phyloP scores from a whole-genome alignment of 2,113 vertebrate species.

The Alouatta palliata region DNA sequence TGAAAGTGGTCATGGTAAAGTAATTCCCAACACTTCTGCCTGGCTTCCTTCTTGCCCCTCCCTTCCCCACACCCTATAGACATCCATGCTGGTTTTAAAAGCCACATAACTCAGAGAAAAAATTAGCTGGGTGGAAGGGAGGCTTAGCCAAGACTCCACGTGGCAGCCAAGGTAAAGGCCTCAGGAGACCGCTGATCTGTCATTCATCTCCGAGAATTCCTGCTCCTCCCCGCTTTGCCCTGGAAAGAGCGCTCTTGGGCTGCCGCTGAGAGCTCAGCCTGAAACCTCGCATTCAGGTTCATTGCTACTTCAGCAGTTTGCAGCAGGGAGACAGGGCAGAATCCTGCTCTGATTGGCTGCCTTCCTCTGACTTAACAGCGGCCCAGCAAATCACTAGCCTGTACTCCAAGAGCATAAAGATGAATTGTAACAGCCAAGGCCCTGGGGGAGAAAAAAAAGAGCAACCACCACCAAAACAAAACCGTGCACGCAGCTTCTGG shows the following conservation, averaged over 20 bases:
- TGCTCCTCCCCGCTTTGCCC: conserved; percentile 75
- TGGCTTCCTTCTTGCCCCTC: background rate
- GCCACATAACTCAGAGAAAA: background rate
- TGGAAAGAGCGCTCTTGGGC: conserved; percentile 73
- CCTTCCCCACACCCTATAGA: background rate
- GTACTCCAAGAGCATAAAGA: conserved; percentile 80
- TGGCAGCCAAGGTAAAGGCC: background rate
- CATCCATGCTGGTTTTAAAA: background rate
- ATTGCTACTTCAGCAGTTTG: conserved; percentile 88
- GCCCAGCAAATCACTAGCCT: conserved; percentile 84
- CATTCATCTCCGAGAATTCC: conserved; percentile 74
- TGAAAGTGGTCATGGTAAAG: background rate
- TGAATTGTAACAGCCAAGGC: conserved; percentile 77
- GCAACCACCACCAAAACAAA: conserved; percentile 3
- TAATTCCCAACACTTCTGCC: background rate
- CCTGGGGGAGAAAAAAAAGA: background rate
- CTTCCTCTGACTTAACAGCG: conserved; percentile 77
- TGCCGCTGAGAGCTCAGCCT: conserved; percentile 86
- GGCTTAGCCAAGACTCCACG: background rate
- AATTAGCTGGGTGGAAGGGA: background rate
- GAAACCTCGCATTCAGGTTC: conserved; percentile 87
- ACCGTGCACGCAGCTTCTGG: conserved; percentile 63
- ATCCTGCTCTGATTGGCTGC: conserved; percentile 83
- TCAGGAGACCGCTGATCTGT: conserved; percentile 72
- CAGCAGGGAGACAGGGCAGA: conserved; percentile 81